Evolutionary conservation across 2,797 vertebrate genomes (phyloP).

Genomic region (Peromyscus nudipes): DNA sequence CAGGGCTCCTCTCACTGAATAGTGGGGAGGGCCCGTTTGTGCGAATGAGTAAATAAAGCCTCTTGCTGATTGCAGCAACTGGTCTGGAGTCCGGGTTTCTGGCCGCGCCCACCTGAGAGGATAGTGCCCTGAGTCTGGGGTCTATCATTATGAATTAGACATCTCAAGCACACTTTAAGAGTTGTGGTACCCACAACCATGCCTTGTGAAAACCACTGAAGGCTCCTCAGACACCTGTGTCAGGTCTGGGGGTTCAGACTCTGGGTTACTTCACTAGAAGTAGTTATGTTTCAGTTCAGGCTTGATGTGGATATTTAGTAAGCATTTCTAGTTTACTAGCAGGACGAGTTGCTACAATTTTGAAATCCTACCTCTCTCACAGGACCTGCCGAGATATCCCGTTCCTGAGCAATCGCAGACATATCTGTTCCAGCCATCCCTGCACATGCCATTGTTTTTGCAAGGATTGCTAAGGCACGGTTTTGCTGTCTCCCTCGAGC

Average conservation of each 20-base stretch:
- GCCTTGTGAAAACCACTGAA: background rate
- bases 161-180: background rate
- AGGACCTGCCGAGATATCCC: conserved; percentile 96
- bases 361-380: conserved; percentile 94
- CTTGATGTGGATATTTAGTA: background rate
- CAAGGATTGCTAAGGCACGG: conserved; percentile 99
- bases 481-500: conserved; percentile 96
- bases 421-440: conserved; percentile 99
- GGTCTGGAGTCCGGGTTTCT: too few species aligned
- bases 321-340: background rate
- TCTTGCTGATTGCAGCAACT: too few species aligned
- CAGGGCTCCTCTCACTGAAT: too few species aligned
- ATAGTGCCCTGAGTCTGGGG: too few species aligned
- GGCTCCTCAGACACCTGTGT: background rate
- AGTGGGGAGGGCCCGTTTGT: too few species aligned
- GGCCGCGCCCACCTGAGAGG: too few species aligned
- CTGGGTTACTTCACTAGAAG: background rate
- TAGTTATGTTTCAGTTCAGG: background rate
- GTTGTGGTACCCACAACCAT: background rate
- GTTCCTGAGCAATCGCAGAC: conserved; percentile 98
- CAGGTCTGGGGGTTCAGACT: background rate
- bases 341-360: background rate
- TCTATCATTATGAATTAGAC: too few species aligned
- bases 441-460: conserved; percentile 96
- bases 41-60: too few species aligned